Evolutionary conservation across 2,888 invertebrate species (phyloP).

Genomic region (Parnassius smintheus): DNA sequence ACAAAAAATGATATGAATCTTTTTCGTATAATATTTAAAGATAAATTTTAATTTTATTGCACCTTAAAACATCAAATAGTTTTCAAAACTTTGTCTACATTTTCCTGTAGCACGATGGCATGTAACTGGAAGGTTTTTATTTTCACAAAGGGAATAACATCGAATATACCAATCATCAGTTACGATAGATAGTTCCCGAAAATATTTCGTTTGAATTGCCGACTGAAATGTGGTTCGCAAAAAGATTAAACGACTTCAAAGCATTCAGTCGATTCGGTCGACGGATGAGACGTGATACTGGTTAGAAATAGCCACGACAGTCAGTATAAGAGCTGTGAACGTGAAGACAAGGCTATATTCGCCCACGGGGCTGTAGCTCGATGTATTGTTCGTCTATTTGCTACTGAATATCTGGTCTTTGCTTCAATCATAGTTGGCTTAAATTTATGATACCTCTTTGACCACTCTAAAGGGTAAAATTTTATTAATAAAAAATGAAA

Average conservation of each 20-base stretch:
- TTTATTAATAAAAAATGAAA: too few species aligned
- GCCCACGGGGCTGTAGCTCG: conserved; percentile 54
- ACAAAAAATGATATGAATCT: too few species aligned
- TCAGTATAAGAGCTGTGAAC: conserved; percentile 49
- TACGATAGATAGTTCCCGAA: conserved; percentile 60
- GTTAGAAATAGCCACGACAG: conserved; percentile 69
- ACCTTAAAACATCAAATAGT: too few species aligned
- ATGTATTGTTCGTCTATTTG: conserved; percentile 43
- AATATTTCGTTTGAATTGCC: conserved; percentile 58
- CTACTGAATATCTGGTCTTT: conserved; percentile 26
- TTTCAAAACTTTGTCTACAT: too few species aligned
- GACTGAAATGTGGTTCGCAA: conserved; percentile 73
- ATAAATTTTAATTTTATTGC: too few species aligned
- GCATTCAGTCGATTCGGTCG: conserved; percentile 64
- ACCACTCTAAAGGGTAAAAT: too few species aligned
- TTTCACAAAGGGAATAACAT: conserved; percentile 18
- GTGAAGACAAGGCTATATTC: conserved; percentile 55
- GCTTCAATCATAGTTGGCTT: too few species aligned
- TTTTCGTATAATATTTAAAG: too few species aligned
- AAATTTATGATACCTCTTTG: too few species aligned
- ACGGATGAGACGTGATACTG: conserved; percentile 68
- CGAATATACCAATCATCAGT: conserved; percentile 37
- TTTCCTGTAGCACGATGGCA: too few species aligned
- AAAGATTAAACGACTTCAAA: conserved; percentile 78
- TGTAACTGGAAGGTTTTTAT: too few species aligned